These are phyloP conservation scores for Ciconia boyciana DNA, from an alignment of 2,113 vertebrate species.

Conservation along the genomic window DNA sequence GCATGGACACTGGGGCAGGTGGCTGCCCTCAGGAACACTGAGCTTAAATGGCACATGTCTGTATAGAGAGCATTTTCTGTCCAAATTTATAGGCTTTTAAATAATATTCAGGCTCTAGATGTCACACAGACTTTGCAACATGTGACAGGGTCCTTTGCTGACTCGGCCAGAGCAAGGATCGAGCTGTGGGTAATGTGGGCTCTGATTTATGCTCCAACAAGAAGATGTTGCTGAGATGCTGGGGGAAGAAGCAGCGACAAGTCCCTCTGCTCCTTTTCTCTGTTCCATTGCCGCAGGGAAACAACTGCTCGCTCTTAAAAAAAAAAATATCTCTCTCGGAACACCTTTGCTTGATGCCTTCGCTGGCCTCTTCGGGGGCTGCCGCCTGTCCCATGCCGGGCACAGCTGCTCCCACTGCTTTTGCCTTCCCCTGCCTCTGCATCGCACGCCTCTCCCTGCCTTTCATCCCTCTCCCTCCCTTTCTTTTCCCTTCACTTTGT, in stretches of 20 bases:
- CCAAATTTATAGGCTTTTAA: background rate
- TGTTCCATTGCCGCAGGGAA: background rate
- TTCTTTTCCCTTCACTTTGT: background rate
- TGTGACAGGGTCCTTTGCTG: background rate
- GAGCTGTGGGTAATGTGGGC: background rate
- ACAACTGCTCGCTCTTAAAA: background rate
- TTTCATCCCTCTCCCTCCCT: background rate
- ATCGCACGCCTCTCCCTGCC: background rate
- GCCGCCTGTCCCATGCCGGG: background rate
- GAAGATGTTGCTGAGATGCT: background rate
- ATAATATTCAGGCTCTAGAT: background rate
- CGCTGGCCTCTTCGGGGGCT: background rate
- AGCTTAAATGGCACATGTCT: background rate
- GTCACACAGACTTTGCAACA: background rate
- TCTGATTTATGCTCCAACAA: background rate
- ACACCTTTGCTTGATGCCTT: background rate
- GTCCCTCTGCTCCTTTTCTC: background rate
- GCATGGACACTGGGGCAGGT: background rate
- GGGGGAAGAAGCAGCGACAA: background rate
- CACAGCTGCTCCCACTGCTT: background rate
- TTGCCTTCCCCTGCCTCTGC: background rate
- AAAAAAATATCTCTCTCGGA: background rate
- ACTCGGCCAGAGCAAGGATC: background rate
- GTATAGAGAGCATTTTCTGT: background rate
- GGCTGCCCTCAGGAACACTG: background rate